Conservation (phyloP, 2,797 vertebrate genomes). For the Austrolebias charrua region DNA sequence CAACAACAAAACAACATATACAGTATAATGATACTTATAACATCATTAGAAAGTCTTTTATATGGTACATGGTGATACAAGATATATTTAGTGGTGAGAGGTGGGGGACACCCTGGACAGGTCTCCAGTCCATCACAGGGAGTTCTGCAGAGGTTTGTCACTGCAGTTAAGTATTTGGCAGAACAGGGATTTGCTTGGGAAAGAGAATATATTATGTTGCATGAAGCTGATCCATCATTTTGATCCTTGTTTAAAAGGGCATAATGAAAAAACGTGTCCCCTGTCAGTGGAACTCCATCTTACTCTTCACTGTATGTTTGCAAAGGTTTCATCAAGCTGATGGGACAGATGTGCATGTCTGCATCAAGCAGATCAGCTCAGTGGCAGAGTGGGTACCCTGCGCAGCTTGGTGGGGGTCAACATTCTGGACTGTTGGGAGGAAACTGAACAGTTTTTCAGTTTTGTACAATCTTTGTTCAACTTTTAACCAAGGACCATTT, state of each 20-base stretch:
- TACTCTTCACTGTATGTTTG: not conserved
- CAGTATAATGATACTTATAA: no score
- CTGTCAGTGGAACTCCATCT: not conserved
- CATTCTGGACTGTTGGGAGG: not conserved
- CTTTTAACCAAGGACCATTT: not conserved
- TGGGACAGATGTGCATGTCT: constrained; percentile 1
- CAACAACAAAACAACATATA: no score
- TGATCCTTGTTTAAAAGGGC: not conserved
- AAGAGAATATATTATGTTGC: not conserved
- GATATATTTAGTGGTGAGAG: no score
- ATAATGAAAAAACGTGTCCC: not conserved
- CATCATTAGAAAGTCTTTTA: no score
- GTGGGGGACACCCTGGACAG: no score
- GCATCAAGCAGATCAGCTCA: not conserved
- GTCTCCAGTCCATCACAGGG: no score
- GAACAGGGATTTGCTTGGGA: not conserved
- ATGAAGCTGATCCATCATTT: not conserved
- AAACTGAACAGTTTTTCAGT: no score
- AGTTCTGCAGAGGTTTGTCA: not conserved
- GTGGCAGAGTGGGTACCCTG: not conserved
- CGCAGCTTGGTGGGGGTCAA: not conserved
- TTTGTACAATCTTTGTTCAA: not conserved
- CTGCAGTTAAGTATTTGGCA: not conserved
- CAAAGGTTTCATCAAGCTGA: not conserved
- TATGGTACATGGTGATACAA: no score